Evolutionary conservation across 2,888 invertebrate species (phyloP).

Genomic region (Eristalis pertinax): DNA sequence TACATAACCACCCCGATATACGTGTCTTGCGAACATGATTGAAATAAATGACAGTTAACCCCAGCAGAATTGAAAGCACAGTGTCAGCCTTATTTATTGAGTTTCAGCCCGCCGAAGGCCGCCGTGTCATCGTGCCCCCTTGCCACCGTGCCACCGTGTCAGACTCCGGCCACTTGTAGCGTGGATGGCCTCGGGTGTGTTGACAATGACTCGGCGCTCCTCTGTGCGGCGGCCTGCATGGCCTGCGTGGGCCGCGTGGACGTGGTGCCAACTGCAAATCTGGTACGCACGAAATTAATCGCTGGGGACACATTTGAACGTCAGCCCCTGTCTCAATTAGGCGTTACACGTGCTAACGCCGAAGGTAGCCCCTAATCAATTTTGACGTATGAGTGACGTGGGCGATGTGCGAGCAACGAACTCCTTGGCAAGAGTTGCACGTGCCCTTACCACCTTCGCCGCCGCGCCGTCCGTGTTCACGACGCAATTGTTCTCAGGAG

Average conservation of each 20-base stretch:
- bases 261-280: not conserved
- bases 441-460: not conserved
- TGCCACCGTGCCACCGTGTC: not conserved
- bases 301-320: slow-evolving; percentile 35
- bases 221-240: not conserved
- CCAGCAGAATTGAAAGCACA: slow-evolving; percentile 30
- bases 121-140: slow-evolving; percentile 5
- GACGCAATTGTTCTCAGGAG: too few species aligned
- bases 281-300: not conserved
- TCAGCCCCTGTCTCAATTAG: slow-evolving; percentile 24
- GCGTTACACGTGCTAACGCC: slow-evolving; percentile 20
- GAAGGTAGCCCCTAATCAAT: not conserved
- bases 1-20: not conserved
- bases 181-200: slow-evolving; percentile 28
- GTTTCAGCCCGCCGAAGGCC: not conserved
- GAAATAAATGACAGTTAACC: slow-evolving; percentile 56
- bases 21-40: slow-evolving; percentile 48
- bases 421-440: not conserved
- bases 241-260: not conserved
- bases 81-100: slow-evolving; percentile 35
- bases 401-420: not conserved
- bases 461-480: too few species aligned
- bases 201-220: slow-evolving; percentile 41
- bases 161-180: slow-evolving; percentile 29
- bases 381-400: not conserved